phyloP scores from a whole-genome alignment of 2,797 vertebrate genomes.

The Petrocephalus sullivani region DNA sequence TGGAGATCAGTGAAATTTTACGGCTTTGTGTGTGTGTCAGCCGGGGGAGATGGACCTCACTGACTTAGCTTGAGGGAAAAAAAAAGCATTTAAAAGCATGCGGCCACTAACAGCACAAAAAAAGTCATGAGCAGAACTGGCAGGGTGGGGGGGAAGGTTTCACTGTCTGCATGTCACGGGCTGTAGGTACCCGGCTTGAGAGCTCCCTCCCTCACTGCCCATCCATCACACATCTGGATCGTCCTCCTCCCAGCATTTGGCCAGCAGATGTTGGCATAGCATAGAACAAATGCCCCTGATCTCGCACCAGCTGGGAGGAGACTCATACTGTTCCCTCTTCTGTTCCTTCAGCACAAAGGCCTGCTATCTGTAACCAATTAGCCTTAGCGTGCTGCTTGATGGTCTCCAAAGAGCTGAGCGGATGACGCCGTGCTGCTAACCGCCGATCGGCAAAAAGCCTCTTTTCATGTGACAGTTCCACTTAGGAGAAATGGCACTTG shows the following conservation, averaged over 20 bases:
- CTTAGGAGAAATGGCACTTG: neutral
- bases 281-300: neutral
- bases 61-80: neutral
- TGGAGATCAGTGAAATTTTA: slow-evolving; percentile 1
- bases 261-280: slow-evolving; percentile 14
- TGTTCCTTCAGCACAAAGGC: neutral
- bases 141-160: neutral
- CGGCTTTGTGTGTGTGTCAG: neutral
- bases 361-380: neutral
- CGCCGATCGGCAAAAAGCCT: neutral
- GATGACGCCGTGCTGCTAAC: neutral
- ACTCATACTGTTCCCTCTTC: neutral
- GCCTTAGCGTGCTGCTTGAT: neutral
- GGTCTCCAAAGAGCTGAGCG: neutral
- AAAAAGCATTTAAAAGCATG: neutral
- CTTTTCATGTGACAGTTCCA: neutral
- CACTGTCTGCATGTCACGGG: neutral
- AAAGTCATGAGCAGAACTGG: neutral
- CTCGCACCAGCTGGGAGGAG: neutral
- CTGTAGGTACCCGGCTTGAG: neutral
- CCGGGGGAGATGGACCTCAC: neutral
- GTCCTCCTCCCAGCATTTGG: slow-evolving; percentile 11
- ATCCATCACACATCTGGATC: neutral
- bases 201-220: neutral
- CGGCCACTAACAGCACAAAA: neutral